phyloP scores from a whole-genome alignment of 2,888 invertebrate species.

The Pterostichus madidus region DNA sequence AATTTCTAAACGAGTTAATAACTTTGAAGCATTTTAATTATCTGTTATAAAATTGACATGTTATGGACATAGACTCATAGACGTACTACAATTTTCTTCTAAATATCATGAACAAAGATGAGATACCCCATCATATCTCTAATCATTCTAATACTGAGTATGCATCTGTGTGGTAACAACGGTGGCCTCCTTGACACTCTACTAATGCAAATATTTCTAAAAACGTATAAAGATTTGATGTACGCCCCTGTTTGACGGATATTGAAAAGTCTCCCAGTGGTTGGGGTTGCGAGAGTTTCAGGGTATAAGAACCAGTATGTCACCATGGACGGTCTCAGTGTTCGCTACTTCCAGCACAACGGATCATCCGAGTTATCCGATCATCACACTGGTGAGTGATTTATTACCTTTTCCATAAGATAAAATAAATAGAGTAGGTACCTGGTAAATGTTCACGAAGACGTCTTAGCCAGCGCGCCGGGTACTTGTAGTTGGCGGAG shows the following conservation, averaged over 20 bases:
- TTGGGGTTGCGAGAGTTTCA: neutral
- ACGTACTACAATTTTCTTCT: neutral
- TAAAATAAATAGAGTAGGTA: slow-evolving; percentile 73
- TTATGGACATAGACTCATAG: slow-evolving; percentile 6
- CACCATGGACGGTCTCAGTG: slow-evolving; percentile 40
- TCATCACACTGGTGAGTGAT: neutral
- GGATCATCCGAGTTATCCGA: too few species aligned
- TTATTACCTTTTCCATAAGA: neutral
- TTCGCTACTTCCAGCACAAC: neutral
- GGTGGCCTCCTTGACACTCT: too few species aligned
- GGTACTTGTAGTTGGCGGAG: slow-evolving; percentile 85
- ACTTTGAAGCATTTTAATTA: slow-evolving; percentile 50
- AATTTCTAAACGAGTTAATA: slow-evolving; percentile 61
- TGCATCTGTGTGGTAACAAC: too few species aligned
- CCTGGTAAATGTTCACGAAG: slow-evolving; percentile 80
- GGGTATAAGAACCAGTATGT: slow-evolving; percentile 55
- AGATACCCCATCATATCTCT: too few species aligned
- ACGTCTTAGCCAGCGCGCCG: slow-evolving; percentile 82
- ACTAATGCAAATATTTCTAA: too few species aligned
- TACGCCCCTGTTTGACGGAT: too few species aligned
- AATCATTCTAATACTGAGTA: too few species aligned
- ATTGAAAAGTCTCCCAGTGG: too few species aligned
- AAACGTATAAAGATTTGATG: too few species aligned
- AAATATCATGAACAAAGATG: too few species aligned
- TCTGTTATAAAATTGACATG: slow-evolving; percentile 55